Conservation (phyloP, 1,140 invertebrate species). For the Bicyclus anynana region DNA sequence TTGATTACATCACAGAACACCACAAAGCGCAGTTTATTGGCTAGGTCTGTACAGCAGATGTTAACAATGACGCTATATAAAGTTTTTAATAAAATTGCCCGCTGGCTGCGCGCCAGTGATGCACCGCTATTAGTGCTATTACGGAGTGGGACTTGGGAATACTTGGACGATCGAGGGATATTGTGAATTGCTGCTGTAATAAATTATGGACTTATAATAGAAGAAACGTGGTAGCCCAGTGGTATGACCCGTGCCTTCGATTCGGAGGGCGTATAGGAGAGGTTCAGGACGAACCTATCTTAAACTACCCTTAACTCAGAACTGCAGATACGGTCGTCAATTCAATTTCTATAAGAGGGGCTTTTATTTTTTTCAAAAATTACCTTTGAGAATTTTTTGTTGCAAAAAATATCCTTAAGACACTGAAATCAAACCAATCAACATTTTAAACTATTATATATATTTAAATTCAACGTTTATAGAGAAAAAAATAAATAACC, state of each 20-base stretch:
- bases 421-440: too few species aligned
- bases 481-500: too few species aligned
- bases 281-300: too few species aligned
- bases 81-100: slow-evolving; percentile 9
- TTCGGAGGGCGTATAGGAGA: too few species aligned
- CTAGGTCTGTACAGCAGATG: slow-evolving; percentile 6
- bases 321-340: too few species aligned
- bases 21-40: slow-evolving; percentile 1
- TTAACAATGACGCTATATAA: slow-evolving; percentile 1
- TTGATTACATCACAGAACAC: neutral
- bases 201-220: neutral
- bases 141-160: neutral
- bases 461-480: too few species aligned
- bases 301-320: too few species aligned
- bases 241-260: neutral
- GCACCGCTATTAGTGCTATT: slow-evolving; percentile 4
- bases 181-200: neutral
- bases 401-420: too few species aligned
- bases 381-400: too few species aligned
- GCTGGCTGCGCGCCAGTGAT: slow-evolving; percentile 2
- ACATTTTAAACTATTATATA: too few species aligned
- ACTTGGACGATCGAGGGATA: neutral
- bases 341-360: too few species aligned
- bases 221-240: neutral
- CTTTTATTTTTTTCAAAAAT: too few species aligned